Percentiles rank a stretch among this genome's conserved stretches.
Conservation (phyloP, 2,888 invertebrate species). For the Andrena marginata region DNA sequence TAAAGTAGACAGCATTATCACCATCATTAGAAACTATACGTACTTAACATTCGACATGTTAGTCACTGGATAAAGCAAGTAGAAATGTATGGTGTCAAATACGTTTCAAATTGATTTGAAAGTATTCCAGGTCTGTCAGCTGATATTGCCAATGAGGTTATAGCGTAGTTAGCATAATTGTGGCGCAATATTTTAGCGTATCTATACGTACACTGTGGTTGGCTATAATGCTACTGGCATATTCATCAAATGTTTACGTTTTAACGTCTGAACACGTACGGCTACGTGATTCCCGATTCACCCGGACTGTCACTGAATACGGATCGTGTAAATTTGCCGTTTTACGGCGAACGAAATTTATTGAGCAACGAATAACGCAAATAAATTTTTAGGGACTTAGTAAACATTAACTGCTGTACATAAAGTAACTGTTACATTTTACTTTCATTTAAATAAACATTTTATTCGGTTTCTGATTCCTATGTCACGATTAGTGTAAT, state of each 20-base stretch:
- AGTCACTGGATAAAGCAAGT: too few species aligned
- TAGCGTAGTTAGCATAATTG: neutral
- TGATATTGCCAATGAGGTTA: neutral
- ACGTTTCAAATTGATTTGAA: neutral
- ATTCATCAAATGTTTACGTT: slow-evolving; percentile 54
- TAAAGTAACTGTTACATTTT: too few species aligned
- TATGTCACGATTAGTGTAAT: too few species aligned
- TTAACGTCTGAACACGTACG: slow-evolving; percentile 45
- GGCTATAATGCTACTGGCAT: slow-evolving; percentile 46
- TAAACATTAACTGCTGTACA: too few species aligned
- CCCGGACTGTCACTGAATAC: slow-evolving; percentile 39
- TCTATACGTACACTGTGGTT: neutral
- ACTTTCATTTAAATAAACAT: too few species aligned
- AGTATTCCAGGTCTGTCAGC: neutral
- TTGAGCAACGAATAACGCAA: neutral
- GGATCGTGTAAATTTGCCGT: slow-evolving; percentile 29
- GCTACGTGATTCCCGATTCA: slow-evolving; percentile 43
- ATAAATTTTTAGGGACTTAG: neutral
- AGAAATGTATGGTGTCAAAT: neutral
- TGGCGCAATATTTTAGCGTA: slow-evolving; percentile 29
- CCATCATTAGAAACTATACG: too few species aligned
- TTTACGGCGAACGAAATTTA: neutral
- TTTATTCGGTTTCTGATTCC: too few species aligned
- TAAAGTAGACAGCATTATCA: too few species aligned
- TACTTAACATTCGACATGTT: too few species aligned